Evolutionary conservation across 2,113 vertebrate genomes (phyloP).

Genomic region (Catharus fuscescens): DNA sequence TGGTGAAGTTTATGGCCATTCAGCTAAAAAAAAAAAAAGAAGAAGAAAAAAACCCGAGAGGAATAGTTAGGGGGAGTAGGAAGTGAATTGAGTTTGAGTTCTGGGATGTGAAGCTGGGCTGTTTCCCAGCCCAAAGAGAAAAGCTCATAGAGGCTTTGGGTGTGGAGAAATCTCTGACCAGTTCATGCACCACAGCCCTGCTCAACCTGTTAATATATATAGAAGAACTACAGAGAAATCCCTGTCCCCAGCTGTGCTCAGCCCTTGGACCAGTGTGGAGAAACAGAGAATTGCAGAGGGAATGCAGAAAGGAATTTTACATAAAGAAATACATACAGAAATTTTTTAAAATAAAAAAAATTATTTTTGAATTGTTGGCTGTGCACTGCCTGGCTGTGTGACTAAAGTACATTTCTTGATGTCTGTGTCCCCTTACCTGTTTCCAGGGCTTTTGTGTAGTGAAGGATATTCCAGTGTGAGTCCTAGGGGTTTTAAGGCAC

Average conservation of each 20-base stretch:
- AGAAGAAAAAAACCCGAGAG: neutral
- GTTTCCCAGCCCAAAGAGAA: neutral
- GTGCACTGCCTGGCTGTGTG: neutral
- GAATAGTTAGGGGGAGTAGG: neutral
- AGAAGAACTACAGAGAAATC: neutral
- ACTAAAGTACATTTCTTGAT: neutral
- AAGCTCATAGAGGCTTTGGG: neutral
- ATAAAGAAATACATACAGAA: neutral
- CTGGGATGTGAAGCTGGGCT: neutral
- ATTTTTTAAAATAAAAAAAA: fast-evolving
- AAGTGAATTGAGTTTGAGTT: neutral
- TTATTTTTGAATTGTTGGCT: fast-evolving
- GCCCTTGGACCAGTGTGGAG: neutral
- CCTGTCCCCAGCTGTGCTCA: neutral
- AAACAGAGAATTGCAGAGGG: neutral
- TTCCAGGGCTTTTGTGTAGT: neutral
- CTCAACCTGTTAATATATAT: neutral
- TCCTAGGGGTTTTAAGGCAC: neutral
- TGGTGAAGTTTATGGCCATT: constrained; percentile 62
- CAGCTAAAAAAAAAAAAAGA: neutral
- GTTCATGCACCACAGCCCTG: neutral
- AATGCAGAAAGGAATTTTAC: neutral
- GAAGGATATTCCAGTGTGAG: neutral
- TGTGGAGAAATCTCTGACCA: neutral
- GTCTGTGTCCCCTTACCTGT: neutral